Evolutionary conservation across 1,140 invertebrate species (phyloP).

Genomic region (Bombus balteatus): DNA sequence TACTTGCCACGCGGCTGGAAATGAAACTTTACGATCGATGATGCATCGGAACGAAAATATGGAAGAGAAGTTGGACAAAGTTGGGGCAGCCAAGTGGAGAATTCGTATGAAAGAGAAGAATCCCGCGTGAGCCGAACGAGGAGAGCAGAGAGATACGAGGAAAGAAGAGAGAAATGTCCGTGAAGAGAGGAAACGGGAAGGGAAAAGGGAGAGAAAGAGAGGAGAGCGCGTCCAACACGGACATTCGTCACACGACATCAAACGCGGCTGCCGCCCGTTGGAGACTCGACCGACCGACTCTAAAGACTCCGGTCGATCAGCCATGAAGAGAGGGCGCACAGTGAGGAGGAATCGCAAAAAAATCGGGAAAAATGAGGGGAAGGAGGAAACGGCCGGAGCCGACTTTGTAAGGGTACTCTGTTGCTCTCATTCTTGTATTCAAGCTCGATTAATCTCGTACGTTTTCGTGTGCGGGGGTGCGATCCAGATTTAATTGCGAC

Average conservation of each 20-base stretch:
- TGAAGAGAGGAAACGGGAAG: conserved; percentile 15
- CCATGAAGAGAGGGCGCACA: conserved; percentile 73
- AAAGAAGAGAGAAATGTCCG: conserved; percentile 28
- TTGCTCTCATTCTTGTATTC: conserved; percentile 41
- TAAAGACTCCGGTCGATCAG: conserved; percentile 79
- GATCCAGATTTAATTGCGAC: conserved; percentile 1
- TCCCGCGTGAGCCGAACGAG: not conserved
- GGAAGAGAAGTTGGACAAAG: not conserved
- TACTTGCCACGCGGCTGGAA: too few species aligned
- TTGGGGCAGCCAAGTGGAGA: not conserved
- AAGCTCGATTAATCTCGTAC: conserved; percentile 30
- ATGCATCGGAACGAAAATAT: not conserved
- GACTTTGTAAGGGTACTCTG: conserved; percentile 58
- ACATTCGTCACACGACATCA: conserved; percentile 82
- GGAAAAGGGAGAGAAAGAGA: conserved; percentile 31
- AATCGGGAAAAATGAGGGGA: conserved; percentile 65
- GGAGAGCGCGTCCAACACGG: conserved; percentile 74
- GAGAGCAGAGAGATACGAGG: not conserved
- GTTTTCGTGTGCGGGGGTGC: conserved; percentile 22
- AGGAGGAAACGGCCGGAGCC: conserved; percentile 56
- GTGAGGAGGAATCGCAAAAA: conserved; percentile 67
- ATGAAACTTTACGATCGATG: not conserved
- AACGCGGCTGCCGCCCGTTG: conserved; percentile 79
- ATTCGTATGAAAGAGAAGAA: conserved; percentile 9
- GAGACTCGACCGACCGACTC: conserved; percentile 78